A percentile compares a stretch with the other conserved stretches of the same genome.
Conservation (phyloP, 2,797 vertebrate species). For the Vireo griseus region DNA sequence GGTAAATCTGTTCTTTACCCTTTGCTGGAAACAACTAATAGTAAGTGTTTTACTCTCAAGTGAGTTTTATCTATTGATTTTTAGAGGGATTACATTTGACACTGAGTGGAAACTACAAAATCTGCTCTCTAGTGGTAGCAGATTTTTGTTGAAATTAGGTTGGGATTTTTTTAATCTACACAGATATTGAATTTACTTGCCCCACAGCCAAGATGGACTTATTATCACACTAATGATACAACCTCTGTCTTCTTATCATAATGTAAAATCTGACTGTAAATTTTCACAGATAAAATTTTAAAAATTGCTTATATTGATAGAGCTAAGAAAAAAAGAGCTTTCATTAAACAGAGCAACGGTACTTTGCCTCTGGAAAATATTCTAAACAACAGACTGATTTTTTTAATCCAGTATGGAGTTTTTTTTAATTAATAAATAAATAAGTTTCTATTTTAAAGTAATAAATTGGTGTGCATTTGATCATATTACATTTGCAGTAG, state of each 20-base stretch:
- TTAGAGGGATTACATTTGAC: background rate
- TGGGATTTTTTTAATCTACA: background rate
- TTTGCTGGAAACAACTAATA: background rate
- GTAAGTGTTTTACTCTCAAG: background rate
- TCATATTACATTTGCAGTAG: background rate
- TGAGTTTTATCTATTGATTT: conserved; percentile 3
- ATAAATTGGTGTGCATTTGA: background rate
- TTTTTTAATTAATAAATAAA: background rate
- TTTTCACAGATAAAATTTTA: background rate
- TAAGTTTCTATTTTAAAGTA: background rate
- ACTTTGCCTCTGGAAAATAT: background rate
- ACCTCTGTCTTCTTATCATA: background rate
- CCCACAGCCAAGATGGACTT: background rate
- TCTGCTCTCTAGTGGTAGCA: background rate
- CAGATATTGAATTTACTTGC: background rate
- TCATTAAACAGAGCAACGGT: background rate
- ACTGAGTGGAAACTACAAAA: background rate
- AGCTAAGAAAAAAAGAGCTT: background rate
- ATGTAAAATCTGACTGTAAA: background rate
- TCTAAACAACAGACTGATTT: background rate
- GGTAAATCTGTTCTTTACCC: background rate
- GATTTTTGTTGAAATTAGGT: background rate
- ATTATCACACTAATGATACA: background rate
- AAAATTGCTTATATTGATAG: background rate
- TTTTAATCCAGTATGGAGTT: background rate